Evolutionary conservation across 2,888 invertebrate genomes (phyloP), one percentile per base, ranked within the genome.

Genomic region (Sclerodermus sp.): DNA sequence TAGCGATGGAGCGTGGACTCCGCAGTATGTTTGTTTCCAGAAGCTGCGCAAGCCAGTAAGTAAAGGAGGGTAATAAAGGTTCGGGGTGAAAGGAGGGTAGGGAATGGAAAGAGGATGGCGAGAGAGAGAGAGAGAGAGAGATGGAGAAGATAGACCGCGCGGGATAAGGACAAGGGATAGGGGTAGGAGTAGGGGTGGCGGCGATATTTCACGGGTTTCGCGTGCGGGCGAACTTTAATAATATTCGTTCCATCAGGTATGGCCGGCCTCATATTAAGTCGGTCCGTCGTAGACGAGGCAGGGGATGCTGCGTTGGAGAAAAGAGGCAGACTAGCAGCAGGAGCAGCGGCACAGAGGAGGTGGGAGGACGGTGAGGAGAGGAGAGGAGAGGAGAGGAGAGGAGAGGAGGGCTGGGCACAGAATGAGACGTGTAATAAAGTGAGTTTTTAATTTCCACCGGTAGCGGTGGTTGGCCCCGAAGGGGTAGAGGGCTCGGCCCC

Each of bases 401-500:
- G 42, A 42, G 47, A 36, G 50, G 17, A 14, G 40, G 13, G 48
- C 36, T 17, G 31, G 45, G 49, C 57, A 50, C 54, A 62, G 75
- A 77, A 76, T 74, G 77, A 77, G 75, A 77, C 77, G 74, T 76
- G 77, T 77, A 77, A 77, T 77, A 77, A 76, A 77, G 77, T 74
- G 76, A 77, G 76, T 77, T 77, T 77, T 77, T 77, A 76, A 77
- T 77, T 77, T 77, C 70, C 76, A 77, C 66, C 69, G 70, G 67
- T 67, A 70, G 65, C 68, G 66, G 70, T 56, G 65, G 66, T 67
- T 65, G 67, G 65, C 66, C 64, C 62, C 60, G 65, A 65, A 65
- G 63, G 64, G 68, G 64, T 62, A 64, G 62, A 58, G 58, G 59
- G 63, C 65, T 59, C 62, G 64, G 62, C 58, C 55, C 58, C 58